phyloP scores from a whole-genome alignment of 2,888 invertebrate species.

The Drosophila prostipennis region DNA sequence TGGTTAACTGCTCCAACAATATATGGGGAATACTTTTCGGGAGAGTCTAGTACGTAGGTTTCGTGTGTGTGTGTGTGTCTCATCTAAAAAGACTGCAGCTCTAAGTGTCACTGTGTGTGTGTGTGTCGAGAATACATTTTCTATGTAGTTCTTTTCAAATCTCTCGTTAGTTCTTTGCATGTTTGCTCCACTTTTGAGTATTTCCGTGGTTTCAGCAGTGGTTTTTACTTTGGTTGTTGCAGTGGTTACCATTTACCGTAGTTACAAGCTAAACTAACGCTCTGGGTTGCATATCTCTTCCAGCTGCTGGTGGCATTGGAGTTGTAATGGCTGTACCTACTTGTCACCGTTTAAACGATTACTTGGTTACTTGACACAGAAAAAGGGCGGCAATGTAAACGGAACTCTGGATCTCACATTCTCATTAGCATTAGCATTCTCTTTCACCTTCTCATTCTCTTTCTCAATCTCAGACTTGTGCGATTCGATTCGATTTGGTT shows the following conservation, averaged over 20 bases:
- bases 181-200: slow-evolving; percentile 50
- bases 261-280: slow-evolving; percentile 61
- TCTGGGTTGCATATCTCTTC: slow-evolving; percentile 33
- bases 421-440: slow-evolving; percentile 2
- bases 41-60: slow-evolving; percentile 24
- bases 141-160: slow-evolving; percentile 29
- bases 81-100: slow-evolving; percentile 40
- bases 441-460: slow-evolving; percentile 10
- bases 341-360: slow-evolving; percentile 69
- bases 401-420: slow-evolving; percentile 40
- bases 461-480: slow-evolving; percentile 40
- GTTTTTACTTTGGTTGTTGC: slow-evolving; percentile 31
- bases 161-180: slow-evolving; percentile 18
- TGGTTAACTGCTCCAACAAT: slow-evolving; percentile 40
- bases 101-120: slow-evolving; percentile 49
- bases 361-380: slow-evolving; percentile 52
- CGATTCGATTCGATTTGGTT: slow-evolving; percentile 28
- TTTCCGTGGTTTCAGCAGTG: slow-evolving; percentile 23
- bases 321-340: slow-evolving; percentile 66
- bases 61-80: slow-evolving; percentile 4
- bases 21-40: slow-evolving; percentile 21
- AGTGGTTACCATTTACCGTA: slow-evolving; percentile 68
- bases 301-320: slow-evolving; percentile 31
- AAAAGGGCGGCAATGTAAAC: slow-evolving; percentile 28
- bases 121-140: slow-evolving; percentile 55